Base-by-base conservation (phyloP, 1,140 invertebrate species). In the Drosophila pseudoobscura region DNA sequence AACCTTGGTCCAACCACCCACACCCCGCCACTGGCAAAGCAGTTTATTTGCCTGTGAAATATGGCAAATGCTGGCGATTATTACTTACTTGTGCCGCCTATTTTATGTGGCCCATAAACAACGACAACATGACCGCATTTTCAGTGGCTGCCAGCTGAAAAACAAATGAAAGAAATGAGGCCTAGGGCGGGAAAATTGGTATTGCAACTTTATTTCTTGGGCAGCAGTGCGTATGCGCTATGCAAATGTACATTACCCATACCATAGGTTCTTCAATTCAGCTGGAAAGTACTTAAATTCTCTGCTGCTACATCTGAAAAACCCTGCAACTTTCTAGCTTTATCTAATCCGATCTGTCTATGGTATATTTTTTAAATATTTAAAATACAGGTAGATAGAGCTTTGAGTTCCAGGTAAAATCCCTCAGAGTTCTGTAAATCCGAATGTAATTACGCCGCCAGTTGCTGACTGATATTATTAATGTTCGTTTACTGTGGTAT, bases 21-120 rank as follows among this genome's bases (percentile, higher is more conserved):
- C 58, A 24, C 9, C 39, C 17, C 51, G 4, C 15, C 41, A 26
- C 58, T 62, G 44, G 17, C 17, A 22, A 63, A 44, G 63, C 24
- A 72, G 83, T 78, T 82, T 78, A 85, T 85, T 85, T 78, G 74
- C 74, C 75, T 85, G 82, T 78, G 82, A 85, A 85, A 87, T 85
- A 88, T 82, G 75, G 59, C 82, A 82, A 85, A 70, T 87, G 78
- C 54, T 78, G 74, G 82, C 82, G 79, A 85, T 85, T 87, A 85
- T 87, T 80, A 89, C 75, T 84, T 79, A 75, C 74, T 78, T 72
- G 43, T 60, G 51, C 31, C 57, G 29, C 64, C 60, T 70, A 62
- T 56, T 83, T 85, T 66, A 79, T 85, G 68, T 65, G 73, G 3
- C 47, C 58, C 62, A 82, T 75, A 78, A 89, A 76, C 49, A 80